phyloP scores from a whole-genome alignment of 2,113 vertebrate species.

The Leptodactylus fuscus region DNA sequence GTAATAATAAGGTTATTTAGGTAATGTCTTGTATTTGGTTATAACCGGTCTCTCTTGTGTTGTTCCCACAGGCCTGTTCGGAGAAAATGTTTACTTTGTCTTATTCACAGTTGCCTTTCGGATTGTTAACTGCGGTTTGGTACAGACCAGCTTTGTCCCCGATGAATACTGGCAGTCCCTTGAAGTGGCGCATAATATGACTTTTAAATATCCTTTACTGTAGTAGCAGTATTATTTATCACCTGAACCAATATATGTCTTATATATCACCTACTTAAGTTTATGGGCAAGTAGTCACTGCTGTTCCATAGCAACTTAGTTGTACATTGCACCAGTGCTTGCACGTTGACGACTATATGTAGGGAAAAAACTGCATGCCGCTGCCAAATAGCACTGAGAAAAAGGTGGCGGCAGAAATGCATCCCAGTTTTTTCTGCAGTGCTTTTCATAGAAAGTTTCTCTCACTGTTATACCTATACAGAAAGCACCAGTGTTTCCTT shows the following conservation, averaged over 20 bases:
- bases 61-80: conserved; percentile 72
- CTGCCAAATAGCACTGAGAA: not conserved
- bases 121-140: conserved; percentile 86
- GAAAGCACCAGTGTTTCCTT: no score
- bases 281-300: not conserved
- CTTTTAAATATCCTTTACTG: conserved; percentile 91
- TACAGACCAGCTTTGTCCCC: conserved; percentile 94
- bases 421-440: not conserved
- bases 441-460: no score
- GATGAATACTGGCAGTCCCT: conserved; percentile 98
- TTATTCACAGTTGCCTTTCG: conserved; percentile 77
- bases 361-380: no score
- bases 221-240: not conserved
- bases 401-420: not conserved
- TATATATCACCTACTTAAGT: not conserved
- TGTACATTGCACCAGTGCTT: not conserved
- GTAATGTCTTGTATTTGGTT: not conserved
- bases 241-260: not conserved
- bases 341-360: not conserved
- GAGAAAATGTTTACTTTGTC: conserved; percentile 66
- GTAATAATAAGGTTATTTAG: not conserved
- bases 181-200: conserved; percentile 92
- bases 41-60: not conserved
- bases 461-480: no score
- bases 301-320: not conserved